A percentile compares a stretch with the other conserved stretches of the same genome.
phyloP scores from a whole-genome alignment of 1,140 invertebrate genomes.

The Myzus persicae region DNA sequence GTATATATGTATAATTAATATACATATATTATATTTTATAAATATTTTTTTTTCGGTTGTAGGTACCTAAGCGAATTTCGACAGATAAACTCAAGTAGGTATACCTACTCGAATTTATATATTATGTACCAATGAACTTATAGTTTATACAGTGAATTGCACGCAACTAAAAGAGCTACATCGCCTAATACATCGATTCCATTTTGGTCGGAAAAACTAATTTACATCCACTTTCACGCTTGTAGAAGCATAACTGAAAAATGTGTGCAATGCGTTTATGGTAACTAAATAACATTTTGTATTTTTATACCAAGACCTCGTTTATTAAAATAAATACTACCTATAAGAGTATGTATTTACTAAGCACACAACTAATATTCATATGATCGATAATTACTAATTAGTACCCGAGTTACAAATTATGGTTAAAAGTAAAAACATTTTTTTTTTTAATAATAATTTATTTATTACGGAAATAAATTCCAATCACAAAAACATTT shows the following conservation, averaged over 20 bases:
- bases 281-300: background rate
- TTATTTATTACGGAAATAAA: background rate
- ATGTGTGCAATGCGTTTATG: background rate
- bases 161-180: background rate
- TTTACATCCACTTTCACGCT: constrained; percentile 44
- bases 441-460: background rate
- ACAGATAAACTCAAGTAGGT: background rate
- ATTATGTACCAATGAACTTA: background rate
- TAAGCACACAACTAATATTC: background rate
- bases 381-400: background rate
- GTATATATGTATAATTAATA: no score
- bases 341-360: background rate
- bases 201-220: constrained; percentile 9
- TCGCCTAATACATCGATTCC: constrained; percentile 5
- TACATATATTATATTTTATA: background rate
- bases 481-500: background rate
- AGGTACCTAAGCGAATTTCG: background rate
- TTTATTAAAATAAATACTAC: background rate
- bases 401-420: background rate
- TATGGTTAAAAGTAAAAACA: background rate
- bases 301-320: background rate
- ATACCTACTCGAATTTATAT: background rate
- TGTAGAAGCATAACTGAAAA: constrained; percentile 4
- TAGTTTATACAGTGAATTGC: background rate
- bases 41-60: background rate